Conservation (phyloP, 2,113 vertebrate genomes). For the Heptranchias perlo region DNA sequence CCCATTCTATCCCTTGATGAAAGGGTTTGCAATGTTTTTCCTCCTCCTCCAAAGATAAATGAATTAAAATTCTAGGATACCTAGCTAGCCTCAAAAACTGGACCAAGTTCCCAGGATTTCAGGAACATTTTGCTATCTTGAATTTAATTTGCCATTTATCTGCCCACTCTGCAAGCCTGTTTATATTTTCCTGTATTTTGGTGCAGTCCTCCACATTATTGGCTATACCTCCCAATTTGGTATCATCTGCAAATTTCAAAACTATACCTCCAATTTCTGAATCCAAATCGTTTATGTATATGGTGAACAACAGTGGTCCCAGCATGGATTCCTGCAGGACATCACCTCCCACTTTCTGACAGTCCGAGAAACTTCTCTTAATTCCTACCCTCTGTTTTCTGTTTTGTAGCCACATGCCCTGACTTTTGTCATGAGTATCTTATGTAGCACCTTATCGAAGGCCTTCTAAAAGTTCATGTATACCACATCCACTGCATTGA, state of each 20-base stretch:
- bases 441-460: background rate
- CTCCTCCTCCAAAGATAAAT: background rate
- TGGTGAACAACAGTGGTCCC: too few relatives aligned
- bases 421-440: too few relatives aligned
- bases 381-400: too few relatives aligned
- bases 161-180: background rate
- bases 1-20: background rate
- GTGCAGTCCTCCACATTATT: background rate
- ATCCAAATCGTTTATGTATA: too few relatives aligned
- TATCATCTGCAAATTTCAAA: too few relatives aligned
- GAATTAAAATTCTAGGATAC: background rate
- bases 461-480: background rate
- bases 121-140: too few relatives aligned
- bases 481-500: background rate
- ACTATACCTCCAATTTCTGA: too few relatives aligned
- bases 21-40: background rate
- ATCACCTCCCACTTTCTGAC: too few relatives aligned
- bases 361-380: too few relatives aligned
- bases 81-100: background rate
- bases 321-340: too few relatives aligned
- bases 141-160: background rate
- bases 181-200: background rate
- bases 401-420: too few relatives aligned
- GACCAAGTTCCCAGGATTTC: background rate
- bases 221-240: background rate